Evolutionary conservation across 1,140 invertebrate species (phyloP).

Genomic region (Macrobrachium nipponense): DNA sequence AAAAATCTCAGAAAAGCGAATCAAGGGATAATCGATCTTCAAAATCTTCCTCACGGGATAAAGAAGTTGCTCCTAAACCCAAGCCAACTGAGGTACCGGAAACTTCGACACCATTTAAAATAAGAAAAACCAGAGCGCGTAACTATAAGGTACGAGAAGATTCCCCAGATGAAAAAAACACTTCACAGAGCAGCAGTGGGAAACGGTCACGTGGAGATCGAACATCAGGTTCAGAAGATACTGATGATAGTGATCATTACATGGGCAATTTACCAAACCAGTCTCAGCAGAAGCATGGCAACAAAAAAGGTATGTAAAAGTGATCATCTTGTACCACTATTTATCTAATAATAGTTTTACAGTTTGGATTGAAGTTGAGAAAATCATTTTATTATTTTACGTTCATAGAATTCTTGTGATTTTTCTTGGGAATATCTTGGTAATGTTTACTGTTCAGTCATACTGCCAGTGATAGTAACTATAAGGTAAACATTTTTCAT

Average conservation of each 20-base stretch:
- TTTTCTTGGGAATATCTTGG: too few relatives aligned
- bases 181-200: neutral
- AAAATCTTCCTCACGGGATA: conserved; percentile 18
- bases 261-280: conserved; percentile 46
- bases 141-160: conserved; percentile 42
- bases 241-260: conserved; percentile 54
- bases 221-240: conserved; percentile 30
- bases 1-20: conserved; percentile 19
- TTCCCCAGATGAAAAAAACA: conserved; percentile 12
- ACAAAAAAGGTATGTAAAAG: neutral
- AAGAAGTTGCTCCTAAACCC: conserved; percentile 13
- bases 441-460: too few relatives aligned
- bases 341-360: too few relatives aligned
- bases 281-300: conserved; percentile 28
- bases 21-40: conserved; percentile 5
- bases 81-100: neutral
- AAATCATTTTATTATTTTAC: too few relatives aligned
- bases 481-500: too few relatives aligned
- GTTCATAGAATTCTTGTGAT: too few relatives aligned
- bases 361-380: too few relatives aligned
- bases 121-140: conserved; percentile 14
- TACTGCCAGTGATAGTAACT: too few relatives aligned
- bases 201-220: conserved; percentile 16
- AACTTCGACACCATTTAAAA: conserved; percentile 23
- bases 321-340: neutral